These are phyloP conservation scores for Formica exsecta DNA, from an alignment of 1,140 invertebrate genomes.

Conservation along the genomic window DNA sequence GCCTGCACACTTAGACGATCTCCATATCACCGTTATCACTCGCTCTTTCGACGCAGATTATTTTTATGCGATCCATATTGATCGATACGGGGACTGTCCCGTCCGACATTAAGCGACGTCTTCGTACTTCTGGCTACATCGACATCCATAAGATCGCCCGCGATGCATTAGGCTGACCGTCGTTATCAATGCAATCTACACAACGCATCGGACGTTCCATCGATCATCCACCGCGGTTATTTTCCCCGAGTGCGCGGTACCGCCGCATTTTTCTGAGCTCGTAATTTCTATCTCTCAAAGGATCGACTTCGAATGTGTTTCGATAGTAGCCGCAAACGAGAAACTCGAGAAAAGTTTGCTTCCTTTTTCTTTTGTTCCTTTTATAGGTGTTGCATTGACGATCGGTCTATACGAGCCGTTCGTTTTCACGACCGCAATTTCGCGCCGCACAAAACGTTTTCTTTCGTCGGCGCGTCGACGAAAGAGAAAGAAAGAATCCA, in stretches of 20 bases:
- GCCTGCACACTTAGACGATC: background rate
- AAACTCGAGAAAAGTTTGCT: background rate
- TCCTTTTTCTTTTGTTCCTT: background rate
- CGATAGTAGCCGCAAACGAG: slow-evolving; percentile 10
- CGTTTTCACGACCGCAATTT: slow-evolving; percentile 8
- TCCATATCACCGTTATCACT: slow-evolving; percentile 34
- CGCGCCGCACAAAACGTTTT: background rate
- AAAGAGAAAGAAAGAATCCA: background rate
- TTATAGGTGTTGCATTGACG: background rate
- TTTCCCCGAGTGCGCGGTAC: slow-evolving; percentile 5
- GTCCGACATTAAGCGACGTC: slow-evolving; percentile 20
- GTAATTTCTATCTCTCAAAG: slow-evolving; percentile 22
- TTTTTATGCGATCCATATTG: slow-evolving; percentile 41
- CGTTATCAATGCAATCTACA: slow-evolving; percentile 72
- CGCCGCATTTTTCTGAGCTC: slow-evolving; percentile 43
- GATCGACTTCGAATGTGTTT: slow-evolving; percentile 1
- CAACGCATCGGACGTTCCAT: slow-evolving; percentile 63
- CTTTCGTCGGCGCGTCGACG: background rate
- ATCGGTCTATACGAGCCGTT: slow-evolving; percentile 22
- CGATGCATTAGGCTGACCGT: slow-evolving; percentile 62
- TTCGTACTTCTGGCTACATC: slow-evolving; percentile 50
- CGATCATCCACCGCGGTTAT: slow-evolving; percentile 60
- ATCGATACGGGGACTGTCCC: background rate
- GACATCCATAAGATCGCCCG: slow-evolving; percentile 51
- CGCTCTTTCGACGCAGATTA: slow-evolving; percentile 14